Percentiles rank a stretch among this genome's conserved stretches.
Evolutionary conservation across 2,888 invertebrate genomes (phyloP).

Genomic region (Epirrhoe alternata): DNA sequence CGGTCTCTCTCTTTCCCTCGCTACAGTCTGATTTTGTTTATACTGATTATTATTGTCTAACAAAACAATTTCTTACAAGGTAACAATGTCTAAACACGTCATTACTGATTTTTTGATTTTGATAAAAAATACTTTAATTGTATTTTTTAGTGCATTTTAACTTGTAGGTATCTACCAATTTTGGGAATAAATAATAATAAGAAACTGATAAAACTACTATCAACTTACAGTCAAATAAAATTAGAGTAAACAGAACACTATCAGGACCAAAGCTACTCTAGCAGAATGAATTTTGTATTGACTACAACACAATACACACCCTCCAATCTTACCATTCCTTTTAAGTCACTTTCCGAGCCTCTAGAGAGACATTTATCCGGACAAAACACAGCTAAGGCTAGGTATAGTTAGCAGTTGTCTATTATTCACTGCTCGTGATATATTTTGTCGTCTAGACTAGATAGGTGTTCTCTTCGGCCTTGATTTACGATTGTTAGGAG

Average conservation of each 20-base stretch:
- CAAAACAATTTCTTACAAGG: slow-evolving; percentile 48
- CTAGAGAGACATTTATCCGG: slow-evolving; percentile 36
- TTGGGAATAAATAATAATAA: too few relatives aligned
- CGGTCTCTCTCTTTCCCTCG: slow-evolving; percentile 61
- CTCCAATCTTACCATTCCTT: slow-evolving; percentile 15
- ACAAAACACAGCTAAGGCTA: slow-evolving; percentile 37
- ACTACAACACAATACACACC: slow-evolving; percentile 6
- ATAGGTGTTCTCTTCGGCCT: slow-evolving; percentile 39
- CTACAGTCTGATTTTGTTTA: slow-evolving; percentile 58
- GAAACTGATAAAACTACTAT: too few relatives aligned
- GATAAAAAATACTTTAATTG: background rate
- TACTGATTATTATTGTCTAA: slow-evolving; percentile 58
- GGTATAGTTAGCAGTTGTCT: slow-evolving; percentile 39
- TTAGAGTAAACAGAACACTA: background rate
- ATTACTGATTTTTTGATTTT: background rate
- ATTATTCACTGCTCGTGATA: slow-evolving; percentile 39
- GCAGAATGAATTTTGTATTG: slow-evolving; percentile 1
- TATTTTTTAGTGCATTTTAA: background rate
- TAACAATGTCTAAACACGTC: background rate
- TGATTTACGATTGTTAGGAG: slow-evolving; percentile 33
- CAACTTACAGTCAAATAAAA: too few relatives aligned
- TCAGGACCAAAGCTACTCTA: background rate
- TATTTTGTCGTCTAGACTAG: slow-evolving; percentile 44
- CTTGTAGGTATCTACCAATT: background rate
- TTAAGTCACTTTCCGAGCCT: slow-evolving; percentile 21